phyloP scores from a whole-genome alignment of 2,113 vertebrate species.

The Cervus canadensis region DNA sequence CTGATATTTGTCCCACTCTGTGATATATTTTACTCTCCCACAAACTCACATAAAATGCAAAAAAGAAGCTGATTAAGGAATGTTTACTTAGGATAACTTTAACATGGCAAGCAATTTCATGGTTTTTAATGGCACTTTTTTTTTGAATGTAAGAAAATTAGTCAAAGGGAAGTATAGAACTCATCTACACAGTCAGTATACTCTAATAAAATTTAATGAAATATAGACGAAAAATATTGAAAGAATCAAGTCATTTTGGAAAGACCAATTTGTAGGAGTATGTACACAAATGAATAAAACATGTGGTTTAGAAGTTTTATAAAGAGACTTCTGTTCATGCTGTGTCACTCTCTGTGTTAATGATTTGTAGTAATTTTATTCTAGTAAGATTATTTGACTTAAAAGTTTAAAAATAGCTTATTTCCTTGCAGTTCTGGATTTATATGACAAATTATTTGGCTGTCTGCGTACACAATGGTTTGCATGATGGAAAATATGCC shows the following conservation, averaged over 20 bases:
- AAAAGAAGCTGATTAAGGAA: neutral
- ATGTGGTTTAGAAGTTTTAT: neutral
- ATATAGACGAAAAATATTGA: neutral
- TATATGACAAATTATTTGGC: neutral
- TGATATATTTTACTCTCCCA: neutral
- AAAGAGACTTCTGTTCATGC: neutral
- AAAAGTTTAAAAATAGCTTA: neutral
- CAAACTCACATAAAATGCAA: neutral
- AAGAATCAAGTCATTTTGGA: neutral
- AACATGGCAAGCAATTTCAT: neutral
- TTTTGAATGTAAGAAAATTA: neutral
- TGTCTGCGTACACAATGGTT: neutral
- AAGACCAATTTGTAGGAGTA: neutral
- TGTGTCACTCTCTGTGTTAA: neutral
- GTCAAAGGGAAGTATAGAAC: neutral
- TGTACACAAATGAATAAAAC: neutral
- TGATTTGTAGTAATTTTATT: conserved; percentile 14
- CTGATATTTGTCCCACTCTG: neutral
- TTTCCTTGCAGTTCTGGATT: neutral
- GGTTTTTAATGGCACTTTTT: neutral
- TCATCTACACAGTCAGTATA: neutral
- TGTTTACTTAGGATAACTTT: neutral
- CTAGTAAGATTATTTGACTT: neutral
- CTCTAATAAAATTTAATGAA: neutral
- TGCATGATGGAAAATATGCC: neutral